Conservation (phyloP, 2,113 vertebrate species). For the Anguilla japonica region DNA sequence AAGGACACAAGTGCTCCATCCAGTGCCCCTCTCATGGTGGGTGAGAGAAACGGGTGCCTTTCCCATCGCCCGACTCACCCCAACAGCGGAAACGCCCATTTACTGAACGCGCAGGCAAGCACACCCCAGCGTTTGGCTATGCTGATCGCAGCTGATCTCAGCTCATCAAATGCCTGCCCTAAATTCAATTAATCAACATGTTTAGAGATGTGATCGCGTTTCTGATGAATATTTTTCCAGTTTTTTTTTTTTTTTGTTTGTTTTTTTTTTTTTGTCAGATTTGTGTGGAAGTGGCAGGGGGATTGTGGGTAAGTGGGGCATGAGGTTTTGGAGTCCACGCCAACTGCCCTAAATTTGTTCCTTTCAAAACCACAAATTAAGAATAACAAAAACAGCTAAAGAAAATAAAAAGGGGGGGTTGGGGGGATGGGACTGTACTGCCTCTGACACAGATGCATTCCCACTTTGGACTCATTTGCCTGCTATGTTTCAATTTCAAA, state of each 20-base stretch:
- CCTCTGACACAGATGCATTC: conserved; percentile 25
- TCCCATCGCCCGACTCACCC: conserved; percentile 36
- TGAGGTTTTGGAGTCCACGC: conserved; percentile 58
- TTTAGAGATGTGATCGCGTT: not conserved
- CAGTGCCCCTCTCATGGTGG: conserved; percentile 71
- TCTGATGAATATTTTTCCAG: conserved; percentile 2
- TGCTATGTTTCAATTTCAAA: not conserved
- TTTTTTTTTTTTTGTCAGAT: conserved; percentile 26
- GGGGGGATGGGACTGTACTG: not conserved
- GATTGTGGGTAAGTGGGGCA: conserved; percentile 32
- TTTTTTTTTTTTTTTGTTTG: not conserved
- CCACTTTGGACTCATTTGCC: conserved; percentile 12
- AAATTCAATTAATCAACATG: not conserved
- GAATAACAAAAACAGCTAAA: conserved; percentile 9
- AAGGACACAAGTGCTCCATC: conserved; percentile 69
- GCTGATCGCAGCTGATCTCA: not conserved
- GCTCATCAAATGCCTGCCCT: not conserved
- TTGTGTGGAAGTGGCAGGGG: conserved; percentile 19
- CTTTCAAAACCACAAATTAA: conserved; percentile 32
- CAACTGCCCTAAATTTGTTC: conserved; percentile 71
- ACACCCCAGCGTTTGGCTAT: conserved; percentile 23
- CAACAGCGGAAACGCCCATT: conserved; percentile 34
- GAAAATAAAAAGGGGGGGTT: conserved; percentile 8
- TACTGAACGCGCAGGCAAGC: conserved; percentile 24
- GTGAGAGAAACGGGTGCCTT: conserved; percentile 42